phyloP scores from a whole-genome alignment of 2,113 vertebrate genomes.

The Perca fluviatilis region DNA sequence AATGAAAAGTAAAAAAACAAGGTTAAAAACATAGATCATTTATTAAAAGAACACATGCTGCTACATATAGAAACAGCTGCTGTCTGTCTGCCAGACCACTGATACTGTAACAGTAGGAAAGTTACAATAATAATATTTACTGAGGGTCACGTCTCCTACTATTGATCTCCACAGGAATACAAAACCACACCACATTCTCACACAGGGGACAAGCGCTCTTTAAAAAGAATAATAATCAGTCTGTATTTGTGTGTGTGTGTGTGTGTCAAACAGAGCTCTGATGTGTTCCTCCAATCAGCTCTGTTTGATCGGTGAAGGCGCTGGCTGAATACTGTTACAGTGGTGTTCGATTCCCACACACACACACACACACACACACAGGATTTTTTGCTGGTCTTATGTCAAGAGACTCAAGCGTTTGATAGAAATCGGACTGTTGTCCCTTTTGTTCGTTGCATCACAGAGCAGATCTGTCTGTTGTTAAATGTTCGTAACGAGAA shows the following conservation, averaged over 20 bases:
- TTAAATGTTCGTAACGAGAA: not conserved
- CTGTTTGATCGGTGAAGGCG: not conserved
- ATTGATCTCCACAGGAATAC: conserved; percentile 44
- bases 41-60: conserved; percentile 81
- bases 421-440: not conserved
- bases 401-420: not conserved
- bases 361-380: conserved; percentile 4
- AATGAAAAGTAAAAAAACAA: not conserved
- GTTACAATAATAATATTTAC: conserved; percentile 17
- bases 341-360: not conserved
- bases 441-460: conserved; percentile 23
- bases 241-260: not conserved
- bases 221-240: not conserved
- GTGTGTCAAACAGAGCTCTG: not conserved
- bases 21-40: conserved; percentile 72
- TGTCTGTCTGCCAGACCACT: conserved; percentile 11
- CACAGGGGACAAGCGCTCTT: conserved; percentile 24
- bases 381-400: not conserved
- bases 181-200: conserved; percentile 41
- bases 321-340: not conserved
- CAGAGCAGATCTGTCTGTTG: not conserved
- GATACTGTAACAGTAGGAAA: conserved; percentile 50
- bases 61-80: conserved; percentile 66
- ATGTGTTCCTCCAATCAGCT: not conserved
- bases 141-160: conserved; percentile 20